Evolutionary conservation across 2,888 invertebrate species (phyloP).

Genomic region (Apomyelois bistriatella): DNA sequence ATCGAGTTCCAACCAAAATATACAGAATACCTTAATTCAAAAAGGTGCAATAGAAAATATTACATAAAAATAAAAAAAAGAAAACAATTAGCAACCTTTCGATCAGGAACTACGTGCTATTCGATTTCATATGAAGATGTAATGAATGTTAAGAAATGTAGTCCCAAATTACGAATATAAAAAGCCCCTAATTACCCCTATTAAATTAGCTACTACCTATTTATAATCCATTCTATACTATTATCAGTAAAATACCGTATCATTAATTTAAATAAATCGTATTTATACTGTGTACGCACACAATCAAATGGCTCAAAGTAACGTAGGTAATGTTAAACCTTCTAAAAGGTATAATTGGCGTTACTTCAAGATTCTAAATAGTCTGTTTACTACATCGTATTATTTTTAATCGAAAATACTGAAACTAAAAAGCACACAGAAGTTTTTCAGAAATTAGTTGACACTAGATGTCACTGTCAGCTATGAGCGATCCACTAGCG

Average conservation of each 20-base stretch:
- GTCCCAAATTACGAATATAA: slow-evolving; percentile 40
- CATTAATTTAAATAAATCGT: slow-evolving; percentile 37
- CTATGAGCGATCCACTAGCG: too few relatives aligned
- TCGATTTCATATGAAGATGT: slow-evolving; percentile 33
- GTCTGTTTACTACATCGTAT: slow-evolving; percentile 14
- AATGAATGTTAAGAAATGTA: slow-evolving; percentile 35
- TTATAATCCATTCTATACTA: slow-evolving; percentile 63
- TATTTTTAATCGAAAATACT: not conserved
- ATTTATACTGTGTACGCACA: slow-evolving; percentile 22
- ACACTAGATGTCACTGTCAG: not conserved
- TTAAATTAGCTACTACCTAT: slow-evolving; percentile 66
- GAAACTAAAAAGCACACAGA: not conserved
- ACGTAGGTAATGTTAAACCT: not conserved
- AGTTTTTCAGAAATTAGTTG: too few relatives aligned
- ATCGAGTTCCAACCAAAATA: slow-evolving; percentile 48
- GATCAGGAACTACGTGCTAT: slow-evolving; percentile 41
- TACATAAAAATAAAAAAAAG: slow-evolving; percentile 37
- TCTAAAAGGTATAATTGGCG: not conserved
- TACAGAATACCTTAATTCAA: slow-evolving; percentile 48
- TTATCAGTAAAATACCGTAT: slow-evolving; percentile 57
- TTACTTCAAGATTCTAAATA: slow-evolving; percentile 9
- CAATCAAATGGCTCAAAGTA: slow-evolving; percentile 3
- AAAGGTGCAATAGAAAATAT: slow-evolving; percentile 40
- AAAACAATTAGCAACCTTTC: slow-evolving; percentile 34
- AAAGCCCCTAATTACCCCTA: slow-evolving; percentile 69